Evolutionary conservation across 2,888 invertebrate species (phyloP), one percentile per base, ranked within the genome.

Genomic region (Napeogenes inachia): DNA sequence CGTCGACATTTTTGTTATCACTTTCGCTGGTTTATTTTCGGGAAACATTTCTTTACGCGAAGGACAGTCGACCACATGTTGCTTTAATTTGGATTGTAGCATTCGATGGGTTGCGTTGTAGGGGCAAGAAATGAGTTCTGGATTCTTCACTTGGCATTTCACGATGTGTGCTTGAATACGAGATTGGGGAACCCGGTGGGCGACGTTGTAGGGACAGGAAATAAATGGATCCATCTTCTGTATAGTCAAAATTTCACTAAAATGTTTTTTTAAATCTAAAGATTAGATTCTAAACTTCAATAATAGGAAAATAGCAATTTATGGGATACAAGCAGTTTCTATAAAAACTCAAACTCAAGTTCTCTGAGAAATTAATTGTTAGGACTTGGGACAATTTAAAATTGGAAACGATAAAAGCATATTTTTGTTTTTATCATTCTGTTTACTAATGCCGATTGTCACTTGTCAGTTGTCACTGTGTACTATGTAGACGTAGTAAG

Each of bases 41-140:
- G 75, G 73, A 30, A 74, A 75, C 13, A 75, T 63, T 0, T 61
- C 63, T 0, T 58, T 60, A 47, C 68, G 69, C 0, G 75, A 65
- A 0, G 79, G 76, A 56, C 84, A 83, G 2, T 64, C 61, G 0
- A 32, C 5, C 0, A 80, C 65, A 55, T 85, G 85, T 0, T 13
- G 68, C 50, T 71, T 71, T 42, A 88, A 67, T 64, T 91, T 85
- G 0, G 76, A 75, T 32, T 85, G 79, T 0, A 91, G 83, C 30
- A 89, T 72, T 0, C 91, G 79, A 68, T 93, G 93, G 0, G 85
- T 86, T 0, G 88, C 87, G 60, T 93, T 93, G 66, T 91, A 93
- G 0, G 92, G 92, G 59, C 93, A 93, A 3, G 86, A 84, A 3
- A 76, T 72, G 0, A 83, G 71, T 2, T 81, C 71, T 0, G 91